These are phyloP conservation scores for Onychostoma macrolepis DNA, from an alignment of 2,113 vertebrate genomes.

Conservation along the genomic window DNA sequence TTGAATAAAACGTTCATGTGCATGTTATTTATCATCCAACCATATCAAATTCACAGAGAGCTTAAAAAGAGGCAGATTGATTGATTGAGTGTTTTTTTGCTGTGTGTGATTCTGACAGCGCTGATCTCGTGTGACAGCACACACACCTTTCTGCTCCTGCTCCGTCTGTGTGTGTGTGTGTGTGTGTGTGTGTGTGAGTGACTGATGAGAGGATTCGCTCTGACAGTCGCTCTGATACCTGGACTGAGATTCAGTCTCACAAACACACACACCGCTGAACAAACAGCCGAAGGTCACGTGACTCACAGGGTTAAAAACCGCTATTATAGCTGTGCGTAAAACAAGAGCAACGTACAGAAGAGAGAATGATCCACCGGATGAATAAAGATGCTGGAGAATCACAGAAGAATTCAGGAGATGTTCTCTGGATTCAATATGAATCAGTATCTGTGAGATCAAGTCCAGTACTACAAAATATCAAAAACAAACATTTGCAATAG, in stretches of 20 bases:
- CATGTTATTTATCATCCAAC: not conserved
- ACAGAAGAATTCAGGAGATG: not conserved
- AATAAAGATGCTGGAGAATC: not conserved
- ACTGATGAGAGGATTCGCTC: conserved; percentile 80
- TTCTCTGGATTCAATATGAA: not conserved
- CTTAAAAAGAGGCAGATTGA: not conserved
- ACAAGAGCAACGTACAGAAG: not conserved
- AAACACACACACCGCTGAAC: not conserved
- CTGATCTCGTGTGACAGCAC: not conserved
- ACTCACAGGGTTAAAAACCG: conserved; percentile 26
- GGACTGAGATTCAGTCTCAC: conserved; percentile 27
- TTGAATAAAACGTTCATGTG: not conserved
- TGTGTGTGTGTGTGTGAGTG: conserved; percentile 84
- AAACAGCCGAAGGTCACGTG: conserved; percentile 53
- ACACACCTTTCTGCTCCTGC: not conserved
- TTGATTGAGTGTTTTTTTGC: not conserved
- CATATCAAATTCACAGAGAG: not conserved
- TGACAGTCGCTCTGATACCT: conserved; percentile 75
- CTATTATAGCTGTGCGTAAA: not conserved
- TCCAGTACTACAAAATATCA: not conserved
- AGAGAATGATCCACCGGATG: not conserved
- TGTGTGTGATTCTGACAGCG: not conserved
- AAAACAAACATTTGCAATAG: not conserved
- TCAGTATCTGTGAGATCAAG: not conserved
- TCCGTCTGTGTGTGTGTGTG: conserved; percentile 67